Conservation (phyloP, 2,888 invertebrate species). For the Pyrrhosoma nymphula region DNA sequence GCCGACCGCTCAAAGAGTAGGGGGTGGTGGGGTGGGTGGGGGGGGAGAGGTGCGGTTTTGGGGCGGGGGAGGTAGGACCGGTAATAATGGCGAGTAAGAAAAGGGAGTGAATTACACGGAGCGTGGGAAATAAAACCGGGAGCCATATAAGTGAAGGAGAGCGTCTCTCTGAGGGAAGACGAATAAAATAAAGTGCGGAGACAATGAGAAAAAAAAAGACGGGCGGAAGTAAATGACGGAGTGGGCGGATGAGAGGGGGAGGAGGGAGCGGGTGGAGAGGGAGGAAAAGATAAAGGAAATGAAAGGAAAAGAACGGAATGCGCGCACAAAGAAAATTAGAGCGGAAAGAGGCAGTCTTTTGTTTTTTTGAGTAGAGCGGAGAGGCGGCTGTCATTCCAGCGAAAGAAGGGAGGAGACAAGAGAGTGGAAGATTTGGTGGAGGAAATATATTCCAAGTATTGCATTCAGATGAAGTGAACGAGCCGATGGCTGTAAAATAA, state of each 20-base stretch:
- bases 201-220: constrained; percentile 31
- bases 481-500: background rate
- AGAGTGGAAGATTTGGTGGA: background rate
- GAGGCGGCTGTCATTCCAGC: background rate
- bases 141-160: constrained; percentile 38
- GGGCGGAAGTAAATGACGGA: background rate
- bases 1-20: background rate
- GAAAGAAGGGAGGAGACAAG: background rate
- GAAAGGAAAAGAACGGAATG: constrained; percentile 41
- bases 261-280: background rate
- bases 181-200: constrained; percentile 45
- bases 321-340: constrained; percentile 41
- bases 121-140: constrained; percentile 43
- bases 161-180: constrained; percentile 14
- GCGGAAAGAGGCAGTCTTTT: constrained; percentile 26
- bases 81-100: constrained; percentile 21
- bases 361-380: background rate
- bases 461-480: constrained; percentile 8
- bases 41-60: background rate
- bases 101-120: constrained; percentile 38
- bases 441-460: constrained; percentile 17
- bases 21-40: background rate
- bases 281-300: background rate
- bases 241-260: background rate
- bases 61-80: background rate